phyloP scores from a whole-genome alignment of 2,888 invertebrate species.

The Pyrrhosoma nymphula region DNA sequence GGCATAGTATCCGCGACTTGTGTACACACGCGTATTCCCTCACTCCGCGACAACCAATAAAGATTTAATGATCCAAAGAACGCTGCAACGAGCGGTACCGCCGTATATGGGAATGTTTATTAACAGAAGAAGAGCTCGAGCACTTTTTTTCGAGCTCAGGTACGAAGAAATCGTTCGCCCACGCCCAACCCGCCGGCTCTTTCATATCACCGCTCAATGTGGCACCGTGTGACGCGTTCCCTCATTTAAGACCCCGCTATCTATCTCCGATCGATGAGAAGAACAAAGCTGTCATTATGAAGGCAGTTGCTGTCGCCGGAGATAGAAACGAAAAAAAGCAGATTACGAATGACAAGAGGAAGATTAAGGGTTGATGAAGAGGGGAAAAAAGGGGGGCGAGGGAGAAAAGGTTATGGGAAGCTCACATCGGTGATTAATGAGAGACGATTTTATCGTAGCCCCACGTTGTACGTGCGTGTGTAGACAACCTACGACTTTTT shows the following conservation, averaged over 20 bases:
- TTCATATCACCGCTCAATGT: not conserved
- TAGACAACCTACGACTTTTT: not conserved
- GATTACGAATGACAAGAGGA: slow-evolving; percentile 48
- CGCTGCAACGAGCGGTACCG: too few relatives aligned
- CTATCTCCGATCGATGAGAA: not conserved
- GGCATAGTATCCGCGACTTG: too few relatives aligned
- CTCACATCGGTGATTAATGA: slow-evolving; percentile 49
- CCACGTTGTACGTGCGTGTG: slow-evolving; percentile 29
- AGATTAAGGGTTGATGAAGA: not conserved
- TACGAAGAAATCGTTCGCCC: not conserved
- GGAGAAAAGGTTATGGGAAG: not conserved
- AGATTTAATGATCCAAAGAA: too few relatives aligned
- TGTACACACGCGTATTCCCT: too few relatives aligned
- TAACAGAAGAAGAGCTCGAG: not conserved
- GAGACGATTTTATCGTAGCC: slow-evolving; percentile 10
- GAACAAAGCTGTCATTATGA: slow-evolving; percentile 65
- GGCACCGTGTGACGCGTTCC: not conserved
- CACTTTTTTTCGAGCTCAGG: not conserved
- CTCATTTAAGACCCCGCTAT: slow-evolving; percentile 25
- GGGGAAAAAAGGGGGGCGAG: not conserved
- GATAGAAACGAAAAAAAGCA: slow-evolving; percentile 46
- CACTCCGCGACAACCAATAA: too few relatives aligned
- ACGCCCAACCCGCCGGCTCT: not conserved
- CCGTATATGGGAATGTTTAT: not conserved
- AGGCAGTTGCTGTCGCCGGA: slow-evolving; percentile 35